These are phyloP conservation scores for Intellagama lesueurii DNA, from an alignment of 2,797 vertebrate species.

Conservation along the genomic window DNA sequence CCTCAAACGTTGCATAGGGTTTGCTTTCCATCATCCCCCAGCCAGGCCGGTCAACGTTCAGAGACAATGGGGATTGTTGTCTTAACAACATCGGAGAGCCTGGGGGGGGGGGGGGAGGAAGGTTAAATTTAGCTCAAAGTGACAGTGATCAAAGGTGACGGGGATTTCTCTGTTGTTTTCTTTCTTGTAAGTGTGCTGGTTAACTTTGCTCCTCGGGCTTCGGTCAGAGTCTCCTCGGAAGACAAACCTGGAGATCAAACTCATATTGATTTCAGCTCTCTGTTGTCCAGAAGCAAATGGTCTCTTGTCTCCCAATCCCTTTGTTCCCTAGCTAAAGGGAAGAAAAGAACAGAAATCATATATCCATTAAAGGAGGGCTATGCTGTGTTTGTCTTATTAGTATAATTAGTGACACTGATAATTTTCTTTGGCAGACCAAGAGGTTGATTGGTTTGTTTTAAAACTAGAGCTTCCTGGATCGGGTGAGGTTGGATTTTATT, in stretches of 20 bases:
- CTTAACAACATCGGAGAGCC: background rate
- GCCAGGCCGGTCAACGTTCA: no score
- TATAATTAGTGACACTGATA: background rate
- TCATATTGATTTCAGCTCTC: background rate
- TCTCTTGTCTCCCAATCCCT: background rate
- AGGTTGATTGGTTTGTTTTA: background rate
- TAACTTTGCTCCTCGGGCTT: background rate
- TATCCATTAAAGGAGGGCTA: background rate
- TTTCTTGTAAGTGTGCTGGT: background rate
- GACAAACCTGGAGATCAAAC: background rate
- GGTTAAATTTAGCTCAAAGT: background rate
- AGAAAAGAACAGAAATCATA: background rate
- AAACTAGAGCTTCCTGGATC: background rate
- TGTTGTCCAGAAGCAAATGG: background rate
- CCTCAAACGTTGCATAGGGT: background rate
- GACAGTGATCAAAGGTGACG: background rate
- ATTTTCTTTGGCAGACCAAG: background rate
- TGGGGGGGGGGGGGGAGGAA: no score
- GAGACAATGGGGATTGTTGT: background rate
- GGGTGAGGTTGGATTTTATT: conserved; percentile 13
- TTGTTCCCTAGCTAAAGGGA: background rate
- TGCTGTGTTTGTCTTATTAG: background rate
- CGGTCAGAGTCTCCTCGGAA: background rate
- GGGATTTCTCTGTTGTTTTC: background rate
- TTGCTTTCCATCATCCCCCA: background rate